These are phyloP conservation scores for Triops longicaudatus DNA, from an alignment of 1,140 invertebrate genomes.

Conservation along the genomic window DNA sequence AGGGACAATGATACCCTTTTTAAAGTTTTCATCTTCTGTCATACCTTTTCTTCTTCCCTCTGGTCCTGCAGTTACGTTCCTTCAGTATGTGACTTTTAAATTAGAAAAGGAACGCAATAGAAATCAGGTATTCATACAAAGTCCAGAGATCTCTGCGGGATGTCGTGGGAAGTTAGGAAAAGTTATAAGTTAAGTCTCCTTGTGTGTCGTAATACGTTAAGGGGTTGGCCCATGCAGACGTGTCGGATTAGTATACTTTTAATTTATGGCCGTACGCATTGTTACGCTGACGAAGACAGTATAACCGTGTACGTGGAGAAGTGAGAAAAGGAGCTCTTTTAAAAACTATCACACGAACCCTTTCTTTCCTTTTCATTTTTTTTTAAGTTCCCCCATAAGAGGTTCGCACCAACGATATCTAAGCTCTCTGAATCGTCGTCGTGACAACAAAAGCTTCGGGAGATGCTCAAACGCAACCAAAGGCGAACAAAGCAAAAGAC, in stretches of 20 bases:
- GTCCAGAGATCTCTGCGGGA: slow-evolving; percentile 3
- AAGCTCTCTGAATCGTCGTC: not conserved
- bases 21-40: too few relatives aligned
- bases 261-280: not conserved
- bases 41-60: too few relatives aligned
- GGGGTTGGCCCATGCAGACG: not conserved
- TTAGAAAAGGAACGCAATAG: not conserved
- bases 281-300: not conserved
- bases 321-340: not conserved
- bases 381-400: not conserved
- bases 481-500: not conserved
- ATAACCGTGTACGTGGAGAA: not conserved
- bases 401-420: not conserved
- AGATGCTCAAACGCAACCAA: not conserved
- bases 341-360: not conserved
- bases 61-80: too few relatives aligned
- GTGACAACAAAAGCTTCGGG: slow-evolving; percentile 6
- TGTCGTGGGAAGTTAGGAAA: not conserved
- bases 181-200: not conserved
- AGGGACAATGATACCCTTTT: too few relatives aligned
- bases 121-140: not conserved
- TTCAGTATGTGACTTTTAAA: too few relatives aligned
- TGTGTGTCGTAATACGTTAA: not conserved
- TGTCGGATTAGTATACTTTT: not conserved
- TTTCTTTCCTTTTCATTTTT: not conserved